Percentiles rank a stretch among this genome's conserved stretches.
These are phyloP conservation scores for Strongylocentrotus purpuratus DNA, from an alignment of 35 echinoderm and acorn worm species.

Conservation along the genomic window DNA sequence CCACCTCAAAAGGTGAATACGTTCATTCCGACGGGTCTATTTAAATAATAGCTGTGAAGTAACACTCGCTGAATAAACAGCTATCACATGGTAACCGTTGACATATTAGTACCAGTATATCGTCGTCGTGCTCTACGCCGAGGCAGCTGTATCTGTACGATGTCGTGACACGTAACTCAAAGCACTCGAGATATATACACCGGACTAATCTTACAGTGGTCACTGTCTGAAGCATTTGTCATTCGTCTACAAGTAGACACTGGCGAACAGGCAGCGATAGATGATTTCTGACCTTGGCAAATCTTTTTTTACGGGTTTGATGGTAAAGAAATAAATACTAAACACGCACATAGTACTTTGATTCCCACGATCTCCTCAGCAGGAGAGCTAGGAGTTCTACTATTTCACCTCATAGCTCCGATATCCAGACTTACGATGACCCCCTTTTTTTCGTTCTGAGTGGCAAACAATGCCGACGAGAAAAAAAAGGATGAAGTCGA, in stretches of 20 bases:
- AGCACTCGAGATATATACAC: neutral
- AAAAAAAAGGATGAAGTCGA: neutral
- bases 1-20: neutral
- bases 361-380: constrained; percentile 53
- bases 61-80: neutral
- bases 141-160: neutral
- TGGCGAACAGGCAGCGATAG: neutral
- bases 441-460: neutral
- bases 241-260: neutral
- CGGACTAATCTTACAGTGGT: neutral
- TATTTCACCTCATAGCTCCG: constrained; percentile 30
- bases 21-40: neutral
- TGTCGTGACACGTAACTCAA: neutral
- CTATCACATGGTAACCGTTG: neutral
- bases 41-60: neutral
- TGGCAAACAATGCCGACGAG: neutral
- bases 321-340: neutral
- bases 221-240: neutral
- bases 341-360: neutral
- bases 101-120: neutral
- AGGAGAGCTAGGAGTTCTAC: constrained; percentile 27
- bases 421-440: neutral
- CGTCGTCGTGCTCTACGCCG: neutral
- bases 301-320: neutral
- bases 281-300: neutral